A percentile compares a stretch with the other conserved stretches of the same genome.
Evolutionary conservation across 53 echinoderm and acorn worm species (phyloP).

Genomic region (Antedon mediterranea): DNA sequence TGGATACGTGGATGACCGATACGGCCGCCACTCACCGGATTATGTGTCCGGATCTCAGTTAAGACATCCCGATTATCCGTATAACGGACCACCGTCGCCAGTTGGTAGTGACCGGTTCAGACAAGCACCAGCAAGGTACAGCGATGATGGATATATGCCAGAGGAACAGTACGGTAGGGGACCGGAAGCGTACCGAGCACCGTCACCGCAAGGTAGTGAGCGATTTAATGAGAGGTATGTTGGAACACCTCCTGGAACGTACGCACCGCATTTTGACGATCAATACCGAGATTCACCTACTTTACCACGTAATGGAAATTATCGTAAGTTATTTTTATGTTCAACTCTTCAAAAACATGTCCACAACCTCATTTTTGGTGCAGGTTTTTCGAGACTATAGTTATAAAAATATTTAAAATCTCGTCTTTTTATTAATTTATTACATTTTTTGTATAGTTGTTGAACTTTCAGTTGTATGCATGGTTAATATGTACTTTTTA

Average conservation of each 20-base stretch:
- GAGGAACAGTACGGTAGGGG: not conserved
- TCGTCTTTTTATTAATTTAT: too few relatives aligned
- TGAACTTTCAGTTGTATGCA: not conserved
- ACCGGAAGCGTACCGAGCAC: not conserved
- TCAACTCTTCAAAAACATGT: too few relatives aligned
- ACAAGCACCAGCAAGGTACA: not conserved
- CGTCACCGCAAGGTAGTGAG: not conserved
- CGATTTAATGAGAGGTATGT: not conserved
- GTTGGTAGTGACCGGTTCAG: not conserved
- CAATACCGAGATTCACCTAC: not conserved
- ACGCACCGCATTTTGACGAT: not conserved
- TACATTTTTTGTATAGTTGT: not conserved
- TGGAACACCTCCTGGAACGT: not conserved
- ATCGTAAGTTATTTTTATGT: not conserved
- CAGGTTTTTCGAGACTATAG: too few relatives aligned
- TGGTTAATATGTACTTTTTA: not conserved
- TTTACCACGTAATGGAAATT: not conserved
- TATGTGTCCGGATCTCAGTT: not conserved
- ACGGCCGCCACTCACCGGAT: not conserved
- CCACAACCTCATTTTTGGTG: too few relatives aligned
- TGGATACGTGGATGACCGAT: slow-evolving; percentile 24
- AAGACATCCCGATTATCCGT: not conserved
- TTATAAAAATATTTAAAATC: too few relatives aligned
- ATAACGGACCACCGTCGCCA: not conserved
- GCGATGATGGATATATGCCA: not conserved